Evolutionary conservation across 2,797 vertebrate species (phyloP), one percentile per base, ranked within the genome.

Genomic region (Gymnothorax reevesii): DNA sequence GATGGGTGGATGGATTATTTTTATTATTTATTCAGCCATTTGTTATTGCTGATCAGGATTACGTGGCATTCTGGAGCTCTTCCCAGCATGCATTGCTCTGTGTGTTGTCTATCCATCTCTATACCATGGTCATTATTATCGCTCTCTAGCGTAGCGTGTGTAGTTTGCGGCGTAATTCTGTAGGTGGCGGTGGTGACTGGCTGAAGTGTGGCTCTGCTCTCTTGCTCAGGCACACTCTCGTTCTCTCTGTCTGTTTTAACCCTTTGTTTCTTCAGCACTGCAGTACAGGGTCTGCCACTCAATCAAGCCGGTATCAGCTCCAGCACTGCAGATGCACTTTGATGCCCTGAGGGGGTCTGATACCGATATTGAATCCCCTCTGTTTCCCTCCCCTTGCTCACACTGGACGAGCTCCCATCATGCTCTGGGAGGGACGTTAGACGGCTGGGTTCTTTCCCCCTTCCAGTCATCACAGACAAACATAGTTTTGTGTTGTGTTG

Each of bases 131-230:
- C 93, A 95, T 92, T 85, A 93, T 95, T 93, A 93, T 4, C 0
- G 42, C 33, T 69, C 89, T 88, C 88, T 89, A 89, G 86, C 64
- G 82, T 90, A 83, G 89, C 90, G 57, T 71, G 89, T 73, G 90
- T 87, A 93, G 92, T 90, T 3, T 0, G 88, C 94, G 91, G 83
- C 12, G 88, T 90, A 92, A 89, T 93, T 91, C 91, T 90, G 92
- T 92, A 91, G 91, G 93, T 95, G 93, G 91, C 90, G 82, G 89
- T 89, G 89, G 87, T 27, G 64, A 27, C 0, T 90, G 86, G 86
- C 86, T 91, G 52, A 80, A 90, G 89, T 52, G 54, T 57, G 89
- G 92, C 87, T 88, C 92, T 89, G 85, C 91, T 91, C 84, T 59
- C 33, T 42, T 42, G 1, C 33, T 42, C 33, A n/a, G n/a, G n/a